Conservation (phyloP, 2,797 vertebrate species). For the Sphenopsis melanotis region DNA sequence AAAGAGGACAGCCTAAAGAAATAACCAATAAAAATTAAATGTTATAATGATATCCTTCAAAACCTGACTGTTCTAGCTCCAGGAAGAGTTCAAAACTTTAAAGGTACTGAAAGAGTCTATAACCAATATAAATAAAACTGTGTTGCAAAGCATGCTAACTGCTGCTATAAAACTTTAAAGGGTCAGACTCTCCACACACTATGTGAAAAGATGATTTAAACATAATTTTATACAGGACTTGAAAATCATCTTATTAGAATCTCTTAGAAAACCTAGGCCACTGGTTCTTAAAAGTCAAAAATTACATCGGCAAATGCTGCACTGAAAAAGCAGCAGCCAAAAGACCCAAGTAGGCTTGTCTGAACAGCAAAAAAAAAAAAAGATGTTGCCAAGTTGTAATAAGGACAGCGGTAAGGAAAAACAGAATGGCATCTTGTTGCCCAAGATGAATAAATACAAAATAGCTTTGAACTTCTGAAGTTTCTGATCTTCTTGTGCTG, state of each 20-base stretch:
- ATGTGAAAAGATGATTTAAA: neutral
- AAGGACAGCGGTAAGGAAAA: neutral
- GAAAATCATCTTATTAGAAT: neutral
- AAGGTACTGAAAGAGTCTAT: neutral
- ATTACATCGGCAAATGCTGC: neutral
- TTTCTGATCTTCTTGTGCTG: constrained; percentile 41
- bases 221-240: neutral
- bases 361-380: neutral
- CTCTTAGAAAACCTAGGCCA: neutral
- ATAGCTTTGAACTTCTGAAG: neutral
- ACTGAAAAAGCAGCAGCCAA: neutral
- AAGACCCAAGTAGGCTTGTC: neutral
- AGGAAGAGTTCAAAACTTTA: neutral
- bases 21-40: neutral
- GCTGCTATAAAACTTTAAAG: neutral
- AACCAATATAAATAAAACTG: neutral
- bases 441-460: neutral
- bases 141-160: neutral
- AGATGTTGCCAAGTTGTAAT: neutral
- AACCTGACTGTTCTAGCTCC: neutral
- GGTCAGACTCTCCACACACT: neutral
- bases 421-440: neutral
- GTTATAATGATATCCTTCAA: neutral
- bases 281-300: neutral
- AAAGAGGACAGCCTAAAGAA: neutral